Evolutionary conservation across 2,888 invertebrate genomes (phyloP).

Genomic region (Xestobium rufovillosum): DNA sequence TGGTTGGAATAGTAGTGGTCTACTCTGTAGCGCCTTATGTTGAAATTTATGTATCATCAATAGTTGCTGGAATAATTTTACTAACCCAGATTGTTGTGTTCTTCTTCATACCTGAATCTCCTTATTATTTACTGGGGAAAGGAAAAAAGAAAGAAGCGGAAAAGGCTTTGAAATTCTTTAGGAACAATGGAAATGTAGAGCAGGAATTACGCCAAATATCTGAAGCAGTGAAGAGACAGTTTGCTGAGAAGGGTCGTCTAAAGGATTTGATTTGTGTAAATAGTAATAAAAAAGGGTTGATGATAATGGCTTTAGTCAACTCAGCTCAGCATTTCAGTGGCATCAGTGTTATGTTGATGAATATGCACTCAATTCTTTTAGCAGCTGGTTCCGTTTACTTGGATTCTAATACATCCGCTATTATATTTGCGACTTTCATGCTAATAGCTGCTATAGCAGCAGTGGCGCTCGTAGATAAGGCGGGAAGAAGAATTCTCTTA

Average conservation of each 20-base stretch:
- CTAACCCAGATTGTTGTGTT: conserved; percentile 33
- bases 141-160: conserved; percentile 32
- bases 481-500: conserved; percentile 36
- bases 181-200: conserved; percentile 29
- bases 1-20: conserved; percentile 37
- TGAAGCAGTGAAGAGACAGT: conserved; percentile 35
- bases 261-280: conserved; percentile 35
- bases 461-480: conserved; percentile 35
- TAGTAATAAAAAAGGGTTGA: conserved; percentile 37
- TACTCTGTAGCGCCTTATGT: conserved; percentile 38
- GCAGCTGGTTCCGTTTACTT: conserved; percentile 36
- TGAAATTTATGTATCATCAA: conserved; percentile 34
- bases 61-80: conserved; percentile 33
- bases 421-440: conserved; percentile 38
- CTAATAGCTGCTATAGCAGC: conserved; percentile 33
- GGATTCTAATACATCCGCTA: conserved; percentile 32
- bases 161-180: conserved; percentile 31
- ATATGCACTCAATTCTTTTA: conserved; percentile 37
- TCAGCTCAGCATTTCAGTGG: conserved; percentile 39
- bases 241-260: conserved; percentile 34
- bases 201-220: conserved; percentile 36
- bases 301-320: conserved; percentile 38
- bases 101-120: conserved; percentile 40
- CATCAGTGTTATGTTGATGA: conserved; percentile 41
- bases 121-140: conserved; percentile 36